Evolutionary conservation across 1,140 invertebrate genomes (phyloP).

Genomic region (Drepana arcuata): DNA sequence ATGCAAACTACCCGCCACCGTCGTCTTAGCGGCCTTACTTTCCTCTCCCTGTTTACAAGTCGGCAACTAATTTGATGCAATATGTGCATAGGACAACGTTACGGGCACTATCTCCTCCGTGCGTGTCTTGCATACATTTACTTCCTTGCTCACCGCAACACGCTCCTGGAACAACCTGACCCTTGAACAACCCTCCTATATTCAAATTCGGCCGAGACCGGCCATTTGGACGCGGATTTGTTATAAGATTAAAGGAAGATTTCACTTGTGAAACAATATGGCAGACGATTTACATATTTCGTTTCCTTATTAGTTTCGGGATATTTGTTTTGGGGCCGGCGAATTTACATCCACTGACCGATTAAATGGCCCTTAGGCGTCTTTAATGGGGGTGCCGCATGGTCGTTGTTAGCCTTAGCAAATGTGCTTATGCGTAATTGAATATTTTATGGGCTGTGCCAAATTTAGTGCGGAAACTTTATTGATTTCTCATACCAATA

Average conservation of each 20-base stretch:
- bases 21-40: conserved; percentile 64
- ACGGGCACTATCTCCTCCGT: conserved; percentile 58
- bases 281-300: conserved; percentile 71
- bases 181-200: conserved; percentile 64
- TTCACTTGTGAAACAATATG: conserved; percentile 72
- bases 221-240: conserved; percentile 73
- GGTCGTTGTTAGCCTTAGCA: conserved; percentile 67
- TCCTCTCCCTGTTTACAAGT: conserved; percentile 67
- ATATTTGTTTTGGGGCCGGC: conserved; percentile 68
- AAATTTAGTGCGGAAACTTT: conserved; percentile 55
- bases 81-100: conserved; percentile 71
- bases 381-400: conserved; percentile 70
- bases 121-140: conserved; percentile 68
- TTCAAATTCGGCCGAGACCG: conserved; percentile 65
- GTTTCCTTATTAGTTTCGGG: conserved; percentile 72
- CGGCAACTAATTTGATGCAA: conserved; percentile 73
- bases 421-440: conserved; percentile 70
- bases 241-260: conserved; percentile 74
- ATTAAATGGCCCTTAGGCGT: conserved; percentile 71
- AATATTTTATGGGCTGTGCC: conserved; percentile 65
- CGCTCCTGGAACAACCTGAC: conserved; percentile 36
- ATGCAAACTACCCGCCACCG: conserved; percentile 65
- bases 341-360: conserved; percentile 71
- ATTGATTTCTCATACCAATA: conserved; percentile 38
- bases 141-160: conserved; percentile 41